Percentiles rank a stretch among this genome's conserved stretches.
Evolutionary conservation across 2,113 vertebrate species (phyloP).

Genomic region (Takifugu flavidus): DNA sequence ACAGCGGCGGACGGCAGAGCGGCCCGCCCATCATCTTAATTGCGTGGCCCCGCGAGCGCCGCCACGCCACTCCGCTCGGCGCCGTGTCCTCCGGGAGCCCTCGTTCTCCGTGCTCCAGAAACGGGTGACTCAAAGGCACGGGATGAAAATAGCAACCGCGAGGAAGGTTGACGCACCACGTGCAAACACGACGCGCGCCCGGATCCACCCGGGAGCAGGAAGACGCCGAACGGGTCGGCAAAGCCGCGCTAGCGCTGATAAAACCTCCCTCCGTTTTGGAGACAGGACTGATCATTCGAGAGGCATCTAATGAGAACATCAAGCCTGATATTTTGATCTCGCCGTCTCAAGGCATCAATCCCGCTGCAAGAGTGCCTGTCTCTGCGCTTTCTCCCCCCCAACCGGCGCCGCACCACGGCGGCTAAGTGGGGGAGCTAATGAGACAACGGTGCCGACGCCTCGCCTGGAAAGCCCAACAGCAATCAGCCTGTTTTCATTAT

Average conservation of each 20-base stretch:
- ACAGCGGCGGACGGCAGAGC: constrained; percentile 47
- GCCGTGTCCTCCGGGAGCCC: constrained; percentile 68
- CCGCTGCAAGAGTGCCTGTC: constrained; percentile 29
- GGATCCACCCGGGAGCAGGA: no score
- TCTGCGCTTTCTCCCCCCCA: constrained; percentile 5
- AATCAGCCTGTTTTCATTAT: constrained; percentile 73
- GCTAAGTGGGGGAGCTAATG: constrained; percentile 67
- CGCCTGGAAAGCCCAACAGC: constrained; percentile 66
- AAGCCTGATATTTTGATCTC: constrained; percentile 58
- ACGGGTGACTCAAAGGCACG: constrained; percentile 72
- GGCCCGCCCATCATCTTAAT: constrained; percentile 77
- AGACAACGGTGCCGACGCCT: constrained; percentile 60
- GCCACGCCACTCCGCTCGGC: constrained; percentile 52
- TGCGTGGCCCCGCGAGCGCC: constrained; percentile 64
- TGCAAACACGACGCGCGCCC: constrained; percentile 39
- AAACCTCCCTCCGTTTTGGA: constrained; percentile 5
- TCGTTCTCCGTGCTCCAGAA: constrained; percentile 70
- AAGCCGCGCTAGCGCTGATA: constrained; percentile 15
- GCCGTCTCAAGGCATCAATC: constrained; percentile 60
- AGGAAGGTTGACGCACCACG: constrained; percentile 56
- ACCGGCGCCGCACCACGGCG: constrained; percentile 53
- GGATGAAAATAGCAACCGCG: constrained; percentile 71
- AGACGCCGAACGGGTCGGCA: no score
- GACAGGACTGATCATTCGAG: constrained; percentile 21
- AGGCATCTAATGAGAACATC: constrained; percentile 49